These are phyloP conservation scores for Apostichopus parvimensis DNA, from an alignment of 35 echinoderm and acorn worm species.

Conservation along the genomic window DNA sequence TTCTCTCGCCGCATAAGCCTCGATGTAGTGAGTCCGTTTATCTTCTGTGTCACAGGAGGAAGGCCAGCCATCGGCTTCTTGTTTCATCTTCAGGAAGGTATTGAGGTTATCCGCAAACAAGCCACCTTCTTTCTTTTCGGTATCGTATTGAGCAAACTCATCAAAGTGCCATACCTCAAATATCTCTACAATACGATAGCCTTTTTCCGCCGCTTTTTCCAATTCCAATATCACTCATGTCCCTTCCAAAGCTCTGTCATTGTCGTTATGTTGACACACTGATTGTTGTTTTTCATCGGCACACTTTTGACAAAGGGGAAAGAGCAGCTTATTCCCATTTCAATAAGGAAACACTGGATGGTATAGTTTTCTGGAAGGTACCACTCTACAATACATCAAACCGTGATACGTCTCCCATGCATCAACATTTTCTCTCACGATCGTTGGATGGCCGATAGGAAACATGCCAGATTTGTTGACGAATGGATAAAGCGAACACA, in stretches of 20 bases:
- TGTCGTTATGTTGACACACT: conserved; percentile 38
- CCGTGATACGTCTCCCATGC: background rate
- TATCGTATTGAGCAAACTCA: background rate
- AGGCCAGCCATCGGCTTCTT: conserved; percentile 22
- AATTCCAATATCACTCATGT: conserved; percentile 14
- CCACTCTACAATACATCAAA: conserved; percentile 26
- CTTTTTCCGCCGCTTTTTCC: conserved; percentile 57
- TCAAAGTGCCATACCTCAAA: conserved; percentile 79
- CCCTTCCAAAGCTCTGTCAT: conserved; percentile 29
- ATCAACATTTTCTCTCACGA: conserved; percentile 32
- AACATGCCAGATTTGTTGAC: conserved; percentile 59
- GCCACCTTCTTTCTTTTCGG: background rate
- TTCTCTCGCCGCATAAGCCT: background rate
- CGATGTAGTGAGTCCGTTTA: background rate
- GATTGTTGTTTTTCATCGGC: background rate
- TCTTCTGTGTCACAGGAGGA: background rate
- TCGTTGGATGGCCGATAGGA: conserved; percentile 51
- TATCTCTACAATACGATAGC: conserved; percentile 54
- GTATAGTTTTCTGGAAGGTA: conserved; percentile 25
- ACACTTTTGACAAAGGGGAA: conserved; percentile 61
- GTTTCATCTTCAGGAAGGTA: conserved; percentile 61
- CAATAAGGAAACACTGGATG: conserved; percentile 28
- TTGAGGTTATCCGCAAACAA: conserved; percentile 59
- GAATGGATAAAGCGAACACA: conserved; percentile 58
- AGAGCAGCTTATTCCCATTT: background rate